Base-by-base conservation (phyloP, 2,888 invertebrate genomes). In the Automeris io region DNA sequence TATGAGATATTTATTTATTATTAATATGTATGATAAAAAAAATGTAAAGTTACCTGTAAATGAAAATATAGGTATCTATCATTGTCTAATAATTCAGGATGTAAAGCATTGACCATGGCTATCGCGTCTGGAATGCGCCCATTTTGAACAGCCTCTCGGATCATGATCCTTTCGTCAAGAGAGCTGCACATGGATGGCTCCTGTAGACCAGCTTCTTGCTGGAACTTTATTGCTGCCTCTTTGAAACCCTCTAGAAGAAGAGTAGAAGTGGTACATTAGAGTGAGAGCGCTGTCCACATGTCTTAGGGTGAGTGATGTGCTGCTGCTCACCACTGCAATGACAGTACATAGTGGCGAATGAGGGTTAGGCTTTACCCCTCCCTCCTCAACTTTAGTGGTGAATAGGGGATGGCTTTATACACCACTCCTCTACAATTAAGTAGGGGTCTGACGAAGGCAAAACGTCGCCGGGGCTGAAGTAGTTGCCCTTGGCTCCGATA, bases 171-270 rank as follows among this genome's bases (percentile, higher is more conserved):
- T 60, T 97, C 95, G 59, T 98, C 98, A 43, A 98, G 79, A 0
- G 95, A 94, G 61, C 94, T 95, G 49, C 87, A 87, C 0, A 87
- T 63, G 0, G 87, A 82, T 2, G 87, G 87, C 53, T 87, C 87
- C 25, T 87, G 86, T 9, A 87, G 51, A 0, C 98, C 97, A 4
- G 98, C 96, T 76, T 99, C 99, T 59, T 94, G 91, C 72, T 97
- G 94, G 73, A 99, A 98, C 71, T 97, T 98, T 57, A 98, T 93
- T 0, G 98, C 98, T 2, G 98, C 98, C 73, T 99, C 99, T 79
- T 98, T 95, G 61, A 96, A 96, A 4, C 96, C 96, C 80, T 96
- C 96, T 95, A 65, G 5, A 81, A 70, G 11, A 5, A 18, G 7
- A 16, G 12, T 24, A 18, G 22, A n/a, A n/a, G n/a, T n/a, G n/a